Evolutionary conservation across 2,888 invertebrate genomes (phyloP).

Genomic region (Parnassius mnemosyne): DNA sequence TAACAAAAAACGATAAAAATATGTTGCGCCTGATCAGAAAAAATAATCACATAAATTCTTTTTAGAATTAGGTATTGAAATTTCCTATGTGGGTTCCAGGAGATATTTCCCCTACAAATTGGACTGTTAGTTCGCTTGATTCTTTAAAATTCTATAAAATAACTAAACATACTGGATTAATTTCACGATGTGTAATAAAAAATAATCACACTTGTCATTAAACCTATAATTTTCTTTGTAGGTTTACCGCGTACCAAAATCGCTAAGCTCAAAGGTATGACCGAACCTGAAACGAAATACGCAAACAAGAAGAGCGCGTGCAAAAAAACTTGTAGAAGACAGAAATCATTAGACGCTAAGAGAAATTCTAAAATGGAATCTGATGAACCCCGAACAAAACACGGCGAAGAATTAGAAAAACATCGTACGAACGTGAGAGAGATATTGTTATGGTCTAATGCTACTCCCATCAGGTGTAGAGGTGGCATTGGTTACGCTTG

Average conservation of each 20-base stretch:
- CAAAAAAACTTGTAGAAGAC: constrained; percentile 11
- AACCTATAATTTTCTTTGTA: constrained; percentile 38
- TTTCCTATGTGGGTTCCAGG: too few species aligned
- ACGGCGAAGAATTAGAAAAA: constrained; percentile 36
- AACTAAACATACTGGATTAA: too few species aligned
- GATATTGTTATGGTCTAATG: constrained; percentile 46
- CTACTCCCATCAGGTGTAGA: constrained; percentile 46
- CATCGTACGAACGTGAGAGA: constrained; percentile 41
- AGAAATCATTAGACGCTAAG: background rate
- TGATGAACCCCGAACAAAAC: constrained; percentile 28
- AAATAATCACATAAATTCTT: too few species aligned
- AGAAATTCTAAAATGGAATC: background rate
- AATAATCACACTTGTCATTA: constrained; percentile 21
- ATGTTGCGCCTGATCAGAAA: too few species aligned
- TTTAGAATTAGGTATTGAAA: too few species aligned
- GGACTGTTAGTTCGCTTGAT: too few species aligned
- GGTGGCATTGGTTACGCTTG: constrained; percentile 46
- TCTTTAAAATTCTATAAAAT: too few species aligned
- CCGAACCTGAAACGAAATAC: constrained; percentile 21
- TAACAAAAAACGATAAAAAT: too few species aligned
- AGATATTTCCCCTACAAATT: too few species aligned
- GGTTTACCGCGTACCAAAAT: constrained; percentile 33
- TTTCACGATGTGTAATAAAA: background rate
- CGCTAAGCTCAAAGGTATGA: constrained; percentile 23
- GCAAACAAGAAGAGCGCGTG: constrained; percentile 12